Evolutionary conservation across 37 sponge, comb jelly and placozoan genomes (phyloP).

Genomic region (Theonella swinhoei): DNA sequence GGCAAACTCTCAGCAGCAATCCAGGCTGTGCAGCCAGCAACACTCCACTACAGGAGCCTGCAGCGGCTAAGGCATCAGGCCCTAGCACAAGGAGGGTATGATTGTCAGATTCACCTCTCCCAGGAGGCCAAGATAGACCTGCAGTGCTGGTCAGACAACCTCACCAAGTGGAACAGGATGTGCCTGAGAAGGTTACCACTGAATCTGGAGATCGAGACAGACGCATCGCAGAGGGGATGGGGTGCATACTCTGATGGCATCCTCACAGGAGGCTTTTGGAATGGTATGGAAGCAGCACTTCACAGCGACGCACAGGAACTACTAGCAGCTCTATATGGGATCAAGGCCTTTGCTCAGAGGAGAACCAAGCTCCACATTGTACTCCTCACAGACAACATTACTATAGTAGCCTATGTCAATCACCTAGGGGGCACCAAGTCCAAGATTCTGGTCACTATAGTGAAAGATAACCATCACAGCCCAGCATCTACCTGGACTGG

Average conservation of each 20-base stretch:
- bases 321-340: neutral
- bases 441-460: neutral
- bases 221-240: neutral
- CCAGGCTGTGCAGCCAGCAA: slow-evolving; percentile 11
- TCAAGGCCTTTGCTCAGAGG: neutral
- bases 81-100: neutral
- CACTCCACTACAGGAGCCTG: slow-evolving; percentile 12
- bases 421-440: slow-evolving; percentile 13
- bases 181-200: too few relatives aligned
- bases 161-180: neutral
- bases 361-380: neutral
- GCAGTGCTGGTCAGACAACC: neutral
- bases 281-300: neutral
- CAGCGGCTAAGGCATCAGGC: neutral
- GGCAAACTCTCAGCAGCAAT: slow-evolving; percentile 27
- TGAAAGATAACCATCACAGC: slow-evolving; percentile 2
- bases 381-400: slow-evolving; percentile 13
- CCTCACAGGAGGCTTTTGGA: neutral
- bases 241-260: neutral
- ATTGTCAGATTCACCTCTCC: neutral
- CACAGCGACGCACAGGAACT: neutral
- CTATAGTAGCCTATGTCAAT: slow-evolving; percentile 23
- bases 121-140: neutral
- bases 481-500: slow-evolving; percentile 26
- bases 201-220: neutral